A percentile compares a stretch with the other conserved stretches of the same genome.
These are phyloP conservation scores for Operophtera brumata DNA, from an alignment of 2,888 invertebrate species.

Conservation along the genomic window DNA sequence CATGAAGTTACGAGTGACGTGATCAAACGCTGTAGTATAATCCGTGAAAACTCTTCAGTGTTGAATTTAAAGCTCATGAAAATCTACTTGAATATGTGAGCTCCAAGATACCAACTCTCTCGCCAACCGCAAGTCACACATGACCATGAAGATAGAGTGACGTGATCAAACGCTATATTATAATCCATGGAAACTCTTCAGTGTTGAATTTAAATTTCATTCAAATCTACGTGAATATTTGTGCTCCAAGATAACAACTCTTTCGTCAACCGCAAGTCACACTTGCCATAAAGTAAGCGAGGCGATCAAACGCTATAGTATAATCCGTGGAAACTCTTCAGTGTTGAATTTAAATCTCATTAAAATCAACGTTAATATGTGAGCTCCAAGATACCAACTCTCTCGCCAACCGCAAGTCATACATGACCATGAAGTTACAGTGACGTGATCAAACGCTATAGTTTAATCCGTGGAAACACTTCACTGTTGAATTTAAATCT, in stretches of 20 bases:
- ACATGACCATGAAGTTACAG: neutral
- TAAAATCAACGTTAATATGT: neutral
- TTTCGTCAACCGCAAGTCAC: too few species aligned
- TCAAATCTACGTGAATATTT: neutral
- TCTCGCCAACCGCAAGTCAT: too few species aligned
- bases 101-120: neutral
- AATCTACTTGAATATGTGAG: neutral
- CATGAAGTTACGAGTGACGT: neutral
- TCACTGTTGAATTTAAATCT: neutral
- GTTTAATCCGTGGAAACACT: neutral
- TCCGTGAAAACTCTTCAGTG: neutral
- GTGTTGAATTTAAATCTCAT: neutral
- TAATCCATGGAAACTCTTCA: neutral
- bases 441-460: neutral
- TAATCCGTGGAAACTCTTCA: neutral
- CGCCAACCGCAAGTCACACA: too few species aligned
- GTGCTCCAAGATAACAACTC: too few species aligned
- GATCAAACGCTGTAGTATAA: neutral
- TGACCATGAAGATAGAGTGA: neutral
- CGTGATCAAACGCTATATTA: neutral
- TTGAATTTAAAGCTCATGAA: neutral
- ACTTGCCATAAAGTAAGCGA: neutral
- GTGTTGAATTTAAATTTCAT: neutral
- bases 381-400: too few species aligned
- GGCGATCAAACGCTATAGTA: neutral